Evolutionary conservation across 1,140 invertebrate species (phyloP).

Genomic region (Microvelia longipes): DNA sequence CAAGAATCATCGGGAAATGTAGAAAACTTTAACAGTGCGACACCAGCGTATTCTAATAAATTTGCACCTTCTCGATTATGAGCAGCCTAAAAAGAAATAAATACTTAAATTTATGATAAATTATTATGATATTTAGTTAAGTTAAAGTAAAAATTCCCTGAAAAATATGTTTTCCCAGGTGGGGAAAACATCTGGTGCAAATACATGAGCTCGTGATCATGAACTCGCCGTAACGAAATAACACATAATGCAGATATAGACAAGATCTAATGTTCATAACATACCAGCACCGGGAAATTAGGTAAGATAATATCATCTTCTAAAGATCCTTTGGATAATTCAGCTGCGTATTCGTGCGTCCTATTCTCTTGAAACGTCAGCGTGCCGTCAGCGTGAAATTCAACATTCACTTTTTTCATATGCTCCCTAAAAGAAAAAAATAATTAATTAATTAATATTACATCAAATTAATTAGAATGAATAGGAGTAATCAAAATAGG

Average conservation of each 20-base stretch:
- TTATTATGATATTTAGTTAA: too few species aligned
- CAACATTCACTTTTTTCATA: constrained; percentile 46
- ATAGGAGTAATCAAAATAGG: too few species aligned
- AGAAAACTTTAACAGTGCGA: background rate
- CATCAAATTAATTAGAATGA: too few species aligned
- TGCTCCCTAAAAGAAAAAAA: constrained; percentile 39
- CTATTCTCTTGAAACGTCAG: constrained; percentile 55
- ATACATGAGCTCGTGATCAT: background rate
- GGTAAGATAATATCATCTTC: constrained; percentile 47
- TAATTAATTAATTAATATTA: constrained; percentile 1
- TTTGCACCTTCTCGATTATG: background rate
- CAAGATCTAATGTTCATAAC: constrained; percentile 10
- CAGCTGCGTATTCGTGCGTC: constrained; percentile 42
- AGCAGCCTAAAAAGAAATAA: background rate
- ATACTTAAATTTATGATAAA: too few species aligned
- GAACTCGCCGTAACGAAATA: background rate
- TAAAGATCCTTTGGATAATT: constrained; percentile 50
- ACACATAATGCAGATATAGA: background rate
- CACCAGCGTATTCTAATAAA: background rate
- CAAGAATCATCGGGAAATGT: background rate
- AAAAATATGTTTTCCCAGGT: background rate
- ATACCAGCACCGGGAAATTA: constrained; percentile 66
- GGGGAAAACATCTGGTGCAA: background rate
- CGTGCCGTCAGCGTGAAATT: constrained; percentile 58
- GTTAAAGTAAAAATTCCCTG: background rate